phyloP scores from a whole-genome alignment of 2,888 invertebrate species.

The Trypoxylon attenuatum region DNA sequence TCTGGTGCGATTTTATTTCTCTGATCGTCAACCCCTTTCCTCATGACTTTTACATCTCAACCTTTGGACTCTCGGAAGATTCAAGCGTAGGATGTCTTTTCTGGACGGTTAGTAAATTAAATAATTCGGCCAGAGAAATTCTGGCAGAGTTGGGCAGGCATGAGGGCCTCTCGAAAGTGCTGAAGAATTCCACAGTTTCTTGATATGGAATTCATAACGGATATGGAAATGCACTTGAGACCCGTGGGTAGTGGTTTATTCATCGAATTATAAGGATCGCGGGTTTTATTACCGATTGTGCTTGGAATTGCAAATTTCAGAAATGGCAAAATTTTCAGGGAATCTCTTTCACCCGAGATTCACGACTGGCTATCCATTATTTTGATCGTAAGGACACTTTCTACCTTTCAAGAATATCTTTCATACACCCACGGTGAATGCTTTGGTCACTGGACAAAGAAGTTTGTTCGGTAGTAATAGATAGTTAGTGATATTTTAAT shows the following conservation, averaged over 20 bases:
- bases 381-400: no score
- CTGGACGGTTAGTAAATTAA: constrained; percentile 25
- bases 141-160: no score
- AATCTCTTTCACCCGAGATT: no score
- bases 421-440: no score
- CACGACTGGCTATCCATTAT: no score
- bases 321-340: no score
- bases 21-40: no score
- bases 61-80: not conserved
- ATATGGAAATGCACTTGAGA: constrained; percentile 1
- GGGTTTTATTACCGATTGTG: not conserved
- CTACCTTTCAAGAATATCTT: no score
- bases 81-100: constrained; percentile 11
- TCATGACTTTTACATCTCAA: no score
- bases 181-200: not conserved
- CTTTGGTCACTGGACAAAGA: no score
- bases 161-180: constrained; percentile 1
- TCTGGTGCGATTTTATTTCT: not conserved
- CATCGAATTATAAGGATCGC: not conserved
- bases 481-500: not conserved
- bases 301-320: not conserved
- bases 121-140: constrained; percentile 26
- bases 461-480: no score
- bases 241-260: not conserved
- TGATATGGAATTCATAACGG: not conserved